Evolutionary conservation across 2,113 vertebrate genomes (phyloP), one percentile per base, ranked within the genome.

Genomic region (Hirundichthys speculiger): DNA sequence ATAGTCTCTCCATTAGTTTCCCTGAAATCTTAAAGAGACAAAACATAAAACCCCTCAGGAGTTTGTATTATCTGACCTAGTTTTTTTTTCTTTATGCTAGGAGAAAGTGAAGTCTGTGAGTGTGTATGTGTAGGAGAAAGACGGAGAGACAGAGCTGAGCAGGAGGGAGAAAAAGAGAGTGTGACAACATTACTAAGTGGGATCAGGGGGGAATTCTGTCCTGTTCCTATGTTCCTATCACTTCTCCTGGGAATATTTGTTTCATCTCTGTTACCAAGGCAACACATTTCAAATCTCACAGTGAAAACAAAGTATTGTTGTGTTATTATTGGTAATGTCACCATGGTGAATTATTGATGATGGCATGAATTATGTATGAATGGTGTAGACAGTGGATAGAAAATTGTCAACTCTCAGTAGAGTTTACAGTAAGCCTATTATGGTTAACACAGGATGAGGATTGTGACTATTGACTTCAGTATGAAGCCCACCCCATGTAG

Each of bases 271-370:
- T 88, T 89, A 87, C 91, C 88, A 91, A 85, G 88, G 90, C 88
- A 88, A 92, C 90, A 7, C 74, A 73, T 81, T 89, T 83, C 75
- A 76, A 87, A 86, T 83, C 85, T 79, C 71, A 79, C 88, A 82
- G 87, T 40, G 75, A 89, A 91, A 91, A 91, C 88, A 91, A 91
- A 92, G 90, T 90, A 86, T 92, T 91, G 89, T 91, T 88, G 84
- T 90, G 90, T 91, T 92, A 88, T 91, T 91, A 86, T 91, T 91
- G 85, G 90, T 88, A 92, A 91, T 91, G 91, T 91, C 86, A 89
- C 84, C 84, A 90, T 87, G 77, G 89, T 92, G 89, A 92, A 92
- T 91, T 90, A 92, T 92, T 91, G 88, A 92, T 91, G 87, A 75
- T 25, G 2, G 20, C 12, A 79, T 90, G 86, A 89, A 90, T 92